Base-by-base conservation (phyloP, 2,113 vertebrate genomes). In the Blennius ocellaris region DNA sequence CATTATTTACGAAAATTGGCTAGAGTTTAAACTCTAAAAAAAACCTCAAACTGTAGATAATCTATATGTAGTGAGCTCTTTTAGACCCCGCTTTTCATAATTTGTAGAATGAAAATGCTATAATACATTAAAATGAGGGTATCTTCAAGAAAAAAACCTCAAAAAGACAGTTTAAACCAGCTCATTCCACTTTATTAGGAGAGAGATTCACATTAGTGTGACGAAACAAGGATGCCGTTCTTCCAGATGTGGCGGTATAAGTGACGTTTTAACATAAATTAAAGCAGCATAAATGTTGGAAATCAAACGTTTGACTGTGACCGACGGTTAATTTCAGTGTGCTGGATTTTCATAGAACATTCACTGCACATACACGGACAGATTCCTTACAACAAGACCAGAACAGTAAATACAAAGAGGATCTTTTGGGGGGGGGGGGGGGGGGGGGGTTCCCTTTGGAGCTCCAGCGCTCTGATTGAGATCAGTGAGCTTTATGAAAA, bases 131-230 rank as follows among this genome's bases (percentile, higher is more conserved):
- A 30, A 30, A 30, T 2, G 21, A 30, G 21, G 21, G 21, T 30
- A 30, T 2, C 21, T 30, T 30, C 4, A 2, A 30, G 21, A 30
- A 30, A 30, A 30, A 30, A 30, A 30, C 2, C 21, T 30, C 6
- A 64, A 36, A 41, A 55, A n/a, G 9, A 53, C 37, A 64, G 52
- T 39, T 73, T 66, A 43, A 60, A 70, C 64, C 76, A 79, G 74
- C 11, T 67, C 52, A 67, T 86, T 50, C 30, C 56, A 67, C 59
- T 90, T 93, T 92, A 93, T 89, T 93, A 70, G 84, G 65, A 61
- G 69, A 73, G 49, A 70, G 49, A 73, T 37, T 68, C 17, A 73
- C 14, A 56, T 58, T 73, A 60, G 17, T 49, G 51, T 49, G 47
- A 54, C 62, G 38, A 30, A 30, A 30, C 21, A 30, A 4, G 2